A percentile compares a stretch with the other conserved stretches of the same genome.
phyloP scores from a whole-genome alignment of 2,113 vertebrate genomes.

The Willisornis vidua region DNA sequence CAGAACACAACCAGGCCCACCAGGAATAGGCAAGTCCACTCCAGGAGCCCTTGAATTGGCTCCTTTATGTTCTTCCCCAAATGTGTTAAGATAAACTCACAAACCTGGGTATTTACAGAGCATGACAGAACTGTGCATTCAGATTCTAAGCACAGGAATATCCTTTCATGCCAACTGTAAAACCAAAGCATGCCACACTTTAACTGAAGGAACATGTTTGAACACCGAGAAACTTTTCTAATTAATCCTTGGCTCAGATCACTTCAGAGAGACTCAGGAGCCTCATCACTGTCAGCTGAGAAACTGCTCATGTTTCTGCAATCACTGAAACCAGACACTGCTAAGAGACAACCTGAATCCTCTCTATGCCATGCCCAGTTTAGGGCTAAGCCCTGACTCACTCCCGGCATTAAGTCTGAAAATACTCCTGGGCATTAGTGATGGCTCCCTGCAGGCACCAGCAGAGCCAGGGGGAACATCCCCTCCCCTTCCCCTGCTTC shows the following conservation, averaged over 20 bases:
- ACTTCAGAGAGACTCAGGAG: conserved; percentile 20
- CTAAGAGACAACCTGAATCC: conserved; percentile 16
- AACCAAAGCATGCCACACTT: background rate
- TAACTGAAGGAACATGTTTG: conserved; percentile 27
- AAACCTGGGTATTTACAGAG: background rate
- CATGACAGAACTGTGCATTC: background rate
- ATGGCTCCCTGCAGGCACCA: background rate
- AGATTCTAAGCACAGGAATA: background rate
- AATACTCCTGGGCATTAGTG: background rate
- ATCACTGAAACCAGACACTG: background rate
- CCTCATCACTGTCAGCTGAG: conserved; percentile 28
- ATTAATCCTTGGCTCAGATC: conserved; percentile 47
- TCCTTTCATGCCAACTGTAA: background rate
- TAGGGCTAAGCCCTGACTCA: conserved; percentile 40
- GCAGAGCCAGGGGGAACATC: background rate
- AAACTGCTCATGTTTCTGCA: conserved; percentile 32
- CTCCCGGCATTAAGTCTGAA: background rate
- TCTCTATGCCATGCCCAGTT: conserved; percentile 23
- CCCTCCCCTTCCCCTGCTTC: background rate
- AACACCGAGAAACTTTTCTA: conserved; percentile 9
- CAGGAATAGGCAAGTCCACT: background rate
- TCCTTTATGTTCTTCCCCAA: background rate
- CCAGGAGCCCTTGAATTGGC: background rate
- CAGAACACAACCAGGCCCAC: background rate
- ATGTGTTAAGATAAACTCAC: conserved; percentile 21